Base-by-base conservation (phyloP, 1,140 invertebrate species). In the Diorhabda sublineata region DNA sequence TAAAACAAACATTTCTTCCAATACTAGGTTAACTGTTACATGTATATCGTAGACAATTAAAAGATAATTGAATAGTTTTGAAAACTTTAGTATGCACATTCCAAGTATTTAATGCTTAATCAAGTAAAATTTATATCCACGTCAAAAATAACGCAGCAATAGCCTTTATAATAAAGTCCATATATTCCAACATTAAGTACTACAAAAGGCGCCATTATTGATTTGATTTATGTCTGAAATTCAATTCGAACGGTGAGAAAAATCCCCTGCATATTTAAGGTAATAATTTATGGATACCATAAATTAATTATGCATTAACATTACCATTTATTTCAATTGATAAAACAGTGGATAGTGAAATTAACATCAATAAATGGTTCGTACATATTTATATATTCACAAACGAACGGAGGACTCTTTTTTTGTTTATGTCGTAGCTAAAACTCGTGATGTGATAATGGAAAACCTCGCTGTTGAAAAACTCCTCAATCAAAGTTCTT, bases 251-350 rank as follows among this genome's bases (percentile, higher is more conserved):
- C 47, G 47, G 47, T 8, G n/a, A 52, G 47, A 52, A 52, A 52
- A 52, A 52, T n/a, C 47, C 47, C 47, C 47, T 52, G 6, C n/a
- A n/a, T 6, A 52, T 52, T n/a, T n/a, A 52, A 8, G 3, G 47
- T n/a, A 52, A 52, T 52, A 52, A 52, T 52, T 52, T 52, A 52
- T 52, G n/a, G 47, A 52, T n/a, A 52, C 47, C n/a, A 52, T 52
- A 52, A 52, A 52, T 52, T 52, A 52, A 52, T 52, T 52, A 52
- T 52, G n/a, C 47, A 52, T 52, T 6, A 8, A n/a, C 47, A 52
- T 52, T 52, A 52, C 6, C 47, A 52, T 52, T 26, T 26, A 26
- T 26, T 26, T 26, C 26, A 26, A 26, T 26, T 26, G 26, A 26
- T 26, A 26, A 26, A 26, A 26, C 26, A 26, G 26, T 26, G 26